These are phyloP conservation scores for Musca domestica DNA, from an alignment of 1,140 invertebrate species.

Conservation along the genomic window DNA sequence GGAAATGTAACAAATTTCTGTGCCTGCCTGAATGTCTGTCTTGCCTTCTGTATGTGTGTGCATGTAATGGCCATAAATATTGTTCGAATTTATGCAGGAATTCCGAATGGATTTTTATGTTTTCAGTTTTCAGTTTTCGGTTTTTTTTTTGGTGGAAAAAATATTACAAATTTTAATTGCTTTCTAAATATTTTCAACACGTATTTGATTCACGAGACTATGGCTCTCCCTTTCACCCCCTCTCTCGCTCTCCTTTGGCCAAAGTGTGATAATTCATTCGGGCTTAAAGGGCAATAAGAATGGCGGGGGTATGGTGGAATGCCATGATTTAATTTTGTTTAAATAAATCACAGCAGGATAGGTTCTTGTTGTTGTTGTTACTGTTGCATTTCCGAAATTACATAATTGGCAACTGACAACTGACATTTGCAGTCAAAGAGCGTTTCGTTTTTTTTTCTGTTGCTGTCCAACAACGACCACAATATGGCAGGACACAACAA, in stretches of 20 bases:
- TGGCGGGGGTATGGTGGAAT: too few relatives aligned
- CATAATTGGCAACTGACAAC: constrained; percentile 19
- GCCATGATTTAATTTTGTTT: too few relatives aligned
- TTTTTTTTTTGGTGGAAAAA: not conserved
- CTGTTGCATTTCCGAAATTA: not conserved
- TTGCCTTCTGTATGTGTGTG: constrained; percentile 23
- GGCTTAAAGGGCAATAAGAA: too few relatives aligned
- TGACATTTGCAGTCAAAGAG: not conserved
- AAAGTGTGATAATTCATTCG: too few relatives aligned
- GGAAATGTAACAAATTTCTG: too few relatives aligned
- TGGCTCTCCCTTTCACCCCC: too few relatives aligned
- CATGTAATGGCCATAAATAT: constrained; percentile 28
- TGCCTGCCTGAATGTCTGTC: too few relatives aligned
- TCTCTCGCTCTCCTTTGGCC: too few relatives aligned
- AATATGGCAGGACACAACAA: not conserved
- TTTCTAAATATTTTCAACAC: constrained; percentile 40
- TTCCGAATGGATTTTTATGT: constrained; percentile 21
- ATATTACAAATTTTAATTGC: constrained; percentile 33
- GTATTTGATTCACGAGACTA: constrained; percentile 26
- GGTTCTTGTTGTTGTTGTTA: not conserved
- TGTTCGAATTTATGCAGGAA: constrained; percentile 23
- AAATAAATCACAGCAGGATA: constrained; percentile 13
- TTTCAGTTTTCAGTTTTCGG: too few relatives aligned
- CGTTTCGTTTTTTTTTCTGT: not conserved
- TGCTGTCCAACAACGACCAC: not conserved